Percentiles rank a stretch among this genome's conserved stretches.
Conservation (phyloP, 2,888 invertebrate genomes). For the Hemistola chrysoprasaria region DNA sequence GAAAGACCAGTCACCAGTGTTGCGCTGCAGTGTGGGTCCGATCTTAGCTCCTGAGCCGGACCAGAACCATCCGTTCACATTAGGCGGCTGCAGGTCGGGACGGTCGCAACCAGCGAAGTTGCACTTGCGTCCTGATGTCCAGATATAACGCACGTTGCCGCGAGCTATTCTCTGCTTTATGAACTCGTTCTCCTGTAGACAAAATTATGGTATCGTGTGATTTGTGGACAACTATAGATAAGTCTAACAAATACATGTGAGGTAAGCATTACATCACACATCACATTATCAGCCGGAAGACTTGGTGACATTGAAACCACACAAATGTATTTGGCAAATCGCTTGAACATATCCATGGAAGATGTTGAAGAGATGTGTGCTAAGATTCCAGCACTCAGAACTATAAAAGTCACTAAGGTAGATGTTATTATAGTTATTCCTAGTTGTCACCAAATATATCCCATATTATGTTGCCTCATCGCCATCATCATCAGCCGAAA, state of each 20-base stretch:
- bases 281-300: too few relatives aligned
- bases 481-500: too few relatives aligned
- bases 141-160: constrained; percentile 91
- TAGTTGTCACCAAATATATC: too few relatives aligned
- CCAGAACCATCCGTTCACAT: constrained; percentile 96
- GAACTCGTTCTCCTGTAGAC: constrained; percentile 89
- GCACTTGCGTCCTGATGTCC: constrained; percentile 96
- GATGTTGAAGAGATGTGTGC: constrained; percentile 72
- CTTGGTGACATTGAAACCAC: constrained; percentile 75
- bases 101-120: constrained; percentile 95
- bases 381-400: constrained; percentile 76
- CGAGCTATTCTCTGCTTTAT: constrained; percentile 92
- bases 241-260: too few relatives aligned
- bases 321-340: constrained; percentile 76
- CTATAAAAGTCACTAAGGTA: constrained; percentile 82
- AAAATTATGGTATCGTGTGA: constrained; percentile 13
- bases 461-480: too few relatives aligned
- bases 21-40: constrained; percentile 93
- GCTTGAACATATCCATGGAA: constrained; percentile 69
- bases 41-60: constrained; percentile 96
- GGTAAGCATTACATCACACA: too few relatives aligned
- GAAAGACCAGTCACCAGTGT: constrained; percentile 94
- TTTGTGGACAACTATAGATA: constrained; percentile 3
- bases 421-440: too few relatives aligned
- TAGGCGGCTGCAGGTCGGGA: constrained; percentile 91